Conservation (phyloP, 2,888 invertebrate genomes). For the Dicycla oo region DNA sequence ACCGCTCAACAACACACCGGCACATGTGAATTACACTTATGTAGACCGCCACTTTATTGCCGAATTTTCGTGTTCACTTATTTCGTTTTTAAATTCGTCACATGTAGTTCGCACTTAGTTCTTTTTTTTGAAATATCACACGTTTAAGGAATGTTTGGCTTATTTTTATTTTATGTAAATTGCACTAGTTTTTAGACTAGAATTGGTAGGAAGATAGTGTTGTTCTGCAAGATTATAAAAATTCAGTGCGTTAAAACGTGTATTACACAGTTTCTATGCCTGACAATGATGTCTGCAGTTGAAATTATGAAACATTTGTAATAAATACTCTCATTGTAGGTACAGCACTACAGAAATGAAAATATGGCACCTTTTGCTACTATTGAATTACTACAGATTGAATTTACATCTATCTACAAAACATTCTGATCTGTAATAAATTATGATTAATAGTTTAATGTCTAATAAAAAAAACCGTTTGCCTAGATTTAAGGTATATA, state of each 20-base stretch:
- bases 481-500: slow-evolving; percentile 7
- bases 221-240: slow-evolving; percentile 46
- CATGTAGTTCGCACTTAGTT: slow-evolving; percentile 56
- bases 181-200: slow-evolving; percentile 68
- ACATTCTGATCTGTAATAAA: neutral
- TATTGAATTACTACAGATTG: no score
- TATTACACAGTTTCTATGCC: neutral
- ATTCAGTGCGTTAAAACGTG: neutral
- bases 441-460: slow-evolving; percentile 13
- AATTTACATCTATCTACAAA: neutral
- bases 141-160: slow-evolving; percentile 6
- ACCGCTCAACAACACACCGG: slow-evolving; percentile 67
- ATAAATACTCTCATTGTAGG: neutral
- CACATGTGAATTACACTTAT: slow-evolving; percentile 69
- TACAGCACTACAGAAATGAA: no score
- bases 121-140: slow-evolving; percentile 23
- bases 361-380: no score
- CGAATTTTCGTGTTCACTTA: slow-evolving; percentile 40
- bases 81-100: slow-evolving; percentile 44
- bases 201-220: slow-evolving; percentile 69
- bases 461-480: slow-evolving; percentile 1
- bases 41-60: slow-evolving; percentile 67
- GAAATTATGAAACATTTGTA: slow-evolving; percentile 14
- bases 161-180: slow-evolving; percentile 37
- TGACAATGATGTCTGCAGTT: slow-evolving; percentile 21